A percentile compares a stretch with the other conserved stretches of the same genome.
phyloP scores from a whole-genome alignment of 2,113 vertebrate species.

The Centropus unirufus region DNA sequence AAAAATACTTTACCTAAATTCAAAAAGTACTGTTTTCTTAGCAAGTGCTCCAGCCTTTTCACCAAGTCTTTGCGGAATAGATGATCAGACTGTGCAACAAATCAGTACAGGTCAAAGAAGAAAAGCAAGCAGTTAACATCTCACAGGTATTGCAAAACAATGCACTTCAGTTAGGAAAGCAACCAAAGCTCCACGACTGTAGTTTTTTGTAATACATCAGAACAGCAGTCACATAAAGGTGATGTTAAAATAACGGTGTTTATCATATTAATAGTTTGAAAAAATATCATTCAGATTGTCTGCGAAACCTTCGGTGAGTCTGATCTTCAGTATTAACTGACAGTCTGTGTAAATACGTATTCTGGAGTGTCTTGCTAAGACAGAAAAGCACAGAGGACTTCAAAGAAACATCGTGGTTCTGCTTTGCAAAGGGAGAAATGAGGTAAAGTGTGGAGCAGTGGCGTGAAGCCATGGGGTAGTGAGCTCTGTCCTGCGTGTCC shows the following conservation, averaged over 20 bases:
- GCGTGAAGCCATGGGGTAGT: neutral
- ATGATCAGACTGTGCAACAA: neutral
- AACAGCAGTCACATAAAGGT: neutral
- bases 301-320: neutral
- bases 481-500: neutral
- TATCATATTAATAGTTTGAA: neutral
- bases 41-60: neutral
- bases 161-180: neutral
- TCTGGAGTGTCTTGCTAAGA: neutral
- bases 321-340: neutral
- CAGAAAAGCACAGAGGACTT: neutral
- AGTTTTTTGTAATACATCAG: neutral
- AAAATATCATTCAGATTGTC: neutral
- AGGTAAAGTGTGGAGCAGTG: neutral
- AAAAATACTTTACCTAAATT: neutral
- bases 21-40: neutral
- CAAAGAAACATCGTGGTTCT: neutral
- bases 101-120: slow-evolving; percentile 33
- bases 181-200: neutral
- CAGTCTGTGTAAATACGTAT: neutral
- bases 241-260: neutral
- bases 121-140: neutral
- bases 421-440: neutral
- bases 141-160: neutral
- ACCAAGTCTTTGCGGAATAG: neutral